Evolutionary conservation across 2,113 vertebrate species (phyloP).

Genomic region (Gambusia affinis): DNA sequence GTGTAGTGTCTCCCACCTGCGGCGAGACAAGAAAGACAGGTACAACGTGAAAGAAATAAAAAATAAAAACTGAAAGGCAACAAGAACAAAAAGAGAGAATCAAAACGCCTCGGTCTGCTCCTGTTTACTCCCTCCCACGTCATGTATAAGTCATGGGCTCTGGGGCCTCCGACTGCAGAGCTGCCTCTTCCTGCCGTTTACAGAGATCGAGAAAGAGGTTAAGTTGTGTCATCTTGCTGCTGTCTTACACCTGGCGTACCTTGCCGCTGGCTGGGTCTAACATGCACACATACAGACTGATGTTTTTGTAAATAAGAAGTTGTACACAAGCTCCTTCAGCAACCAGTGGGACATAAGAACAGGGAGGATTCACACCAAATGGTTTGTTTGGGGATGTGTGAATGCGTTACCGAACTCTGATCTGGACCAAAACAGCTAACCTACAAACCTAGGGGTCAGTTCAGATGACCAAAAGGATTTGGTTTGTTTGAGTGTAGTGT

Average conservation of each 20-base stretch:
- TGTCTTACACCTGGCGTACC: constrained; percentile 67
- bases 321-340: constrained; percentile 21
- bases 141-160: constrained; percentile 73
- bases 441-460: no score
- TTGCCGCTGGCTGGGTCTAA: constrained; percentile 46
- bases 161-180: constrained; percentile 51
- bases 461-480: no score
- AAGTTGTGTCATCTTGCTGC: constrained; percentile 69
- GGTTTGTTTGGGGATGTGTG: no score
- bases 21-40: constrained; percentile 74
- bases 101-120: constrained; percentile 59
- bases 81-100: constrained; percentile 30
- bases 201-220: constrained; percentile 65
- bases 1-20: constrained; percentile 66
- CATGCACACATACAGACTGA: constrained; percentile 24
- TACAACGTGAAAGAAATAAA: constrained; percentile 51
- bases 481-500: no score
- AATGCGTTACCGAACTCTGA: no score
- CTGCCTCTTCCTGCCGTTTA: constrained; percentile 65
- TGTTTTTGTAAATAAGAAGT: constrained; percentile 28
- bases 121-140: constrained; percentile 74
- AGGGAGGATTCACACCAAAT: not conserved
- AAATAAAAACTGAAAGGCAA: constrained; percentile 14
- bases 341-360: not conserved
- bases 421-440: no score